These are phyloP conservation scores for Creontiades dilutus DNA, from an alignment of 2,888 invertebrate genomes.

Conservation along the genomic window DNA sequence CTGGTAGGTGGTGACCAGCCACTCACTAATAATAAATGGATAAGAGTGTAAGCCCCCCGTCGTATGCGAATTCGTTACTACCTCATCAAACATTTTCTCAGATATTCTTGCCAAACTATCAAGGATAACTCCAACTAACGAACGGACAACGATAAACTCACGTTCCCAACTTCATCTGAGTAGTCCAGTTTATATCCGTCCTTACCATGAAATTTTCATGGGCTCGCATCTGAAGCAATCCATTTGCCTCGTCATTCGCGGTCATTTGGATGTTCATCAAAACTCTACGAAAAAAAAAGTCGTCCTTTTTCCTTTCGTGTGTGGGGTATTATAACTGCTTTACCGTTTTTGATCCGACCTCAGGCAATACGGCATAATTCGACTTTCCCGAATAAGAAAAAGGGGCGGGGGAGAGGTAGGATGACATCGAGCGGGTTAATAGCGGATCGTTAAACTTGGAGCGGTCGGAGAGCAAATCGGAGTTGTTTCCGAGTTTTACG, in stretches of 20 bases:
- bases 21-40: no score
- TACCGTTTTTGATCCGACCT: background rate
- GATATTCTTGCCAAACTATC: background rate
- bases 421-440: background rate
- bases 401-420: background rate
- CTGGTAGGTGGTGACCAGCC: no score
- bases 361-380: slow-evolving; percentile 25
- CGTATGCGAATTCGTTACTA: background rate
- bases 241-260: background rate
- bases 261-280: background rate
- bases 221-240: background rate
- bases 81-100: background rate
- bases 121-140: slow-evolving; percentile 6
- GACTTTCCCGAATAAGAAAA: background rate
- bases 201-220: slow-evolving; percentile 1
- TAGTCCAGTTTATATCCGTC: background rate
- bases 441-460: background rate
- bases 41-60: background rate
- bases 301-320: background rate
- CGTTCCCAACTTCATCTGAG: background rate
- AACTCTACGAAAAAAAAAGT: background rate
- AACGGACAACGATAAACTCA: background rate
- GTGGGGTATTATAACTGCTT: background rate
- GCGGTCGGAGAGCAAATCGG: background rate
- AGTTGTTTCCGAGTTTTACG: background rate